Conservation (phyloP, 2,797 vertebrate genomes). For the Anisognathus igniventris region DNA sequence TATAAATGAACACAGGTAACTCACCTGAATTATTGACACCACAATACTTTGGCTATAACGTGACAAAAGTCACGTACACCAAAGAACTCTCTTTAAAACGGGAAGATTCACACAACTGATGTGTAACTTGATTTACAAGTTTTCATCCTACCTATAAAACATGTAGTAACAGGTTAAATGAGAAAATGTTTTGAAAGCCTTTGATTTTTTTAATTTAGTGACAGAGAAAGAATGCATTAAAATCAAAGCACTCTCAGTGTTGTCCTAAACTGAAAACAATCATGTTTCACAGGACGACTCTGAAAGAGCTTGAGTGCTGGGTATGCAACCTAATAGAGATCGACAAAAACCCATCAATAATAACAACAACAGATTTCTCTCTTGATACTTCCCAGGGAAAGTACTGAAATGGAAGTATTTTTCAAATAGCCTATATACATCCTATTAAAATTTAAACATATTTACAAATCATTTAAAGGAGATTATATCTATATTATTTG, state of each 20-base stretch:
- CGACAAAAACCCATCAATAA: not conserved
- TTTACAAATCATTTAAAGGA: not conserved
- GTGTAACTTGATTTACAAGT: not conserved
- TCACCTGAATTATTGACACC: not conserved
- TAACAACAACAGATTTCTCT: not conserved
- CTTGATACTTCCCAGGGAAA: not conserved
- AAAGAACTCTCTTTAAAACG: not conserved
- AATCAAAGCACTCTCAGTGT: not conserved
- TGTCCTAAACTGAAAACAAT: not conserved
- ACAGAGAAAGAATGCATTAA: not conserved
- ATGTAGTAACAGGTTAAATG: not conserved
- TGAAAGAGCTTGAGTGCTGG: not conserved
- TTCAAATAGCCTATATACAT: not conserved
- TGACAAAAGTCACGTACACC: not conserved
- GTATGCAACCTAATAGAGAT: not conserved
- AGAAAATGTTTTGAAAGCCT: not conserved
- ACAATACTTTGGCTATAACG: not conserved
- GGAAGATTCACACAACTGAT: not conserved
- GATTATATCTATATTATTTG: not conserved
- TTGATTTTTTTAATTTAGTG: not conserved
- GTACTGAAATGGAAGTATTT: not conserved
- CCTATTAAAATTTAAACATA: not conserved
- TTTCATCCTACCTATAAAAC: not conserved
- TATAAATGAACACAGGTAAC: not conserved
- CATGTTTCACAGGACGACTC: not conserved